Conservation (phyloP, 2,888 invertebrate genomes). For the Sericinus montela region DNA sequence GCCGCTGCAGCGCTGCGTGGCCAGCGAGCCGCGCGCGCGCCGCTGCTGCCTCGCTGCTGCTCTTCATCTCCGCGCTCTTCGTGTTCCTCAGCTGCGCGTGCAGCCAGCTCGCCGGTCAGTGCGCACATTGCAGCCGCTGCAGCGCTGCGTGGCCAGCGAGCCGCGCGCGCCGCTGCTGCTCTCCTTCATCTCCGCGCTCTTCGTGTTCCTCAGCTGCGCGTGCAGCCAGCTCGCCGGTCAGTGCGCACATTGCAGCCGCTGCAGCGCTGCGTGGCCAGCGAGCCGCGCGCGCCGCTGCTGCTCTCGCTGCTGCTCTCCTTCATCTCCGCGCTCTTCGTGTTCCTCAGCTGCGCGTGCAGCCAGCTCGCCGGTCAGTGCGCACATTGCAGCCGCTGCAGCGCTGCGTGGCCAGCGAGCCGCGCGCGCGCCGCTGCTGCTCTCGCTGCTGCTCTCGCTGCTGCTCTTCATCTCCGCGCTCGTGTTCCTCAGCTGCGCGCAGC, state of each 20-base stretch:
- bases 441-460: constrained; percentile 88
- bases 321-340: too few species aligned
- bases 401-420: constrained; percentile 86
- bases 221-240: constrained; percentile 85
- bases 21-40: constrained; percentile 88
- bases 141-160: constrained; percentile 86
- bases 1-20: too few species aligned
- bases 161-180: constrained; percentile 89
- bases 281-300: too few species aligned
- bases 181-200: constrained; percentile 95
- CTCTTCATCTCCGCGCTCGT: constrained; percentile 95
- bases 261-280: too few species aligned
- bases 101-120: too few species aligned
- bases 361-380: too few species aligned
- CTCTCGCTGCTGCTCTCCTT: too few species aligned
- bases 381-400: constrained; percentile 88
- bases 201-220: constrained; percentile 93
- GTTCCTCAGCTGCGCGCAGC: constrained; percentile 91
- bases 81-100: constrained; percentile 89
- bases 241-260: too few species aligned
- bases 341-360: constrained; percentile 85
- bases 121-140: constrained; percentile 87
- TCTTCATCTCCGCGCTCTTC: constrained; percentile 94
- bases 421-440: too few species aligned
- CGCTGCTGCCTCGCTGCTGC: constrained; percentile 90